phyloP scores from a whole-genome alignment of 2,797 vertebrate genomes.

The Chaunax sp. region DNA sequence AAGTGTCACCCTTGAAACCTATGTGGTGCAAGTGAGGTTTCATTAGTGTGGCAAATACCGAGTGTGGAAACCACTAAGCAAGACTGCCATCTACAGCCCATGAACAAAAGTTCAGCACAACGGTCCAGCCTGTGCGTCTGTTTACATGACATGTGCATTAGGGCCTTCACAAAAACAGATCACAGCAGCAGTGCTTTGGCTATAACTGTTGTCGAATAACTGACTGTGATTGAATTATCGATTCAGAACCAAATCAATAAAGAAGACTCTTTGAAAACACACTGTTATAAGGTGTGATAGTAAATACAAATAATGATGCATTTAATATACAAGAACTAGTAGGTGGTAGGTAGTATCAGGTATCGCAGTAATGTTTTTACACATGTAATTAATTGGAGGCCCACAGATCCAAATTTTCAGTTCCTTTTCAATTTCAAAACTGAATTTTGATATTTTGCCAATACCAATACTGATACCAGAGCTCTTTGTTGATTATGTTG shows the following conservation, averaged over 20 bases:
- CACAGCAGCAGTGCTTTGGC: neutral
- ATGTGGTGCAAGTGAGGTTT: neutral
- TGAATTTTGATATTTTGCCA: no score
- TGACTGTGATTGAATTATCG: constrained; percentile 12
- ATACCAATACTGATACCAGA: no score
- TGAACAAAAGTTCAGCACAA: constrained; percentile 7
- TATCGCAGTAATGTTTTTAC: no score
- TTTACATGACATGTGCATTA: constrained; percentile 1
- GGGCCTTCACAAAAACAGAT: neutral
- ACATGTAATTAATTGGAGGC: no score
- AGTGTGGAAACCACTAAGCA: constrained; percentile 21
- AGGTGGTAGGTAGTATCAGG: no score
- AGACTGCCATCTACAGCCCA: constrained; percentile 74
- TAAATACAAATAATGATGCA: no score
- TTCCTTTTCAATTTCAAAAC: no score
- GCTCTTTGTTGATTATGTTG: no score
- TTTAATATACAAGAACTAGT: no score
- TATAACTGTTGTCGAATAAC: constrained; percentile 1
- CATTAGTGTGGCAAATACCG: neutral
- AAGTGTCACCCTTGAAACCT: neutral
- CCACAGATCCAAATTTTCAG: no score
- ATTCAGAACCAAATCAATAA: neutral
- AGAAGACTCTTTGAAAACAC: neutral
- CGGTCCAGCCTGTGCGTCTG: neutral
- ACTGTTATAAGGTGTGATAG: neutral